A percentile compares a stretch with the other conserved stretches of the same genome.
These are phyloP conservation scores for Montipora sp. DNA, from an alignment of 64 coral and sea anemone genomes.

Conservation along the genomic window DNA sequence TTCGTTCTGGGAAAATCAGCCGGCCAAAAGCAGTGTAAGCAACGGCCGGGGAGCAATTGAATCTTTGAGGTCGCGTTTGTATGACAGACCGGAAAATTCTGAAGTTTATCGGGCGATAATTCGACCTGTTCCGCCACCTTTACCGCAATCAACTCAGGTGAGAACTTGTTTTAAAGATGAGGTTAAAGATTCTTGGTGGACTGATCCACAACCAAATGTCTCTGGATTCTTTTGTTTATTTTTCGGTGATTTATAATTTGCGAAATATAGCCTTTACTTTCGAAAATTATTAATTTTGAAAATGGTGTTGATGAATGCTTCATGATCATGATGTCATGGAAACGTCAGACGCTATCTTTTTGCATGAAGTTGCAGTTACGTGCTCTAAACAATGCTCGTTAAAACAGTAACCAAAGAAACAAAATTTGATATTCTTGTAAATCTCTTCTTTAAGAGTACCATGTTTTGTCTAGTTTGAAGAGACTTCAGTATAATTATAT, in stretches of 20 bases:
- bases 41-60: conserved; percentile 79
- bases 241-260: not conserved
- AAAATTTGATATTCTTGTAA: too few species aligned
- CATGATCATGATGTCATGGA: conserved; percentile 22
- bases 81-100: conserved; percentile 89
- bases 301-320: not conserved
- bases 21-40: conserved; percentile 39
- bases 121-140: conserved; percentile 59
- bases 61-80: conserved; percentile 78
- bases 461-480: too few species aligned
- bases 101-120: conserved; percentile 89
- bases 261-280: not conserved
- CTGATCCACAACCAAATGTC: not conserved
- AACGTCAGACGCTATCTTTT: not conserved
- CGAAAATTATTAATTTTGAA: too few species aligned
- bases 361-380: not conserved
- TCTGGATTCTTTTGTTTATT: not conserved
- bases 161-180: not conserved
- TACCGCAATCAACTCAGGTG: conserved; percentile 45
- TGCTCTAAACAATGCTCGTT: too few species aligned
- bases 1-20: conserved; percentile 30
- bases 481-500: too few species aligned
- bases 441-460: too few species aligned
- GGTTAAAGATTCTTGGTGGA: not conserved
- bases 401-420: too few species aligned